A percentile compares a stretch with the other conserved stretches of the same genome.
Conservation (phyloP, 2,888 invertebrate species). For the Ceramica pisi region DNA sequence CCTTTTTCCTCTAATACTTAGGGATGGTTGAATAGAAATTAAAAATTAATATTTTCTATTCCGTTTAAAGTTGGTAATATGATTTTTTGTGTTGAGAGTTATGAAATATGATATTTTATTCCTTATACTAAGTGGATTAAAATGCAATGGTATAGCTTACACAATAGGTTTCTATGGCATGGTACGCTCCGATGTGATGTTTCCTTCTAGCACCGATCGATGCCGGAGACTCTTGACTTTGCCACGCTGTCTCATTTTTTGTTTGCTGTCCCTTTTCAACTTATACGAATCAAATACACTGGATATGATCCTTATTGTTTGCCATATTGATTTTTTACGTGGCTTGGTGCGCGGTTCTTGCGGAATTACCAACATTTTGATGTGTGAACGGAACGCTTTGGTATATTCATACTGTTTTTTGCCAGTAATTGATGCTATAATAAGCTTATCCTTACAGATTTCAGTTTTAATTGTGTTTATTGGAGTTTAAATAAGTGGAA, state of each 20-base stretch:
- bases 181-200: constrained; percentile 63
- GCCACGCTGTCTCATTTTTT: constrained; percentile 80
- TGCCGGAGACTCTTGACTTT: constrained; percentile 89
- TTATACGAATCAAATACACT: constrained; percentile 79
- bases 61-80: constrained; percentile 39
- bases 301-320: constrained; percentile 85
- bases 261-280: constrained; percentile 82
- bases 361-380: constrained; percentile 67
- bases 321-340: constrained; percentile 87
- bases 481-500: constrained; percentile 12
- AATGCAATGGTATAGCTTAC: constrained; percentile 63
- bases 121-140: constrained; percentile 69
- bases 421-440: constrained; percentile 29
- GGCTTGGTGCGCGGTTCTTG: constrained; percentile 72
- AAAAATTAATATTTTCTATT: constrained; percentile 28
- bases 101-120: constrained; percentile 81
- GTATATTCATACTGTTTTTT: constrained; percentile 59
- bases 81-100: constrained; percentile 53
- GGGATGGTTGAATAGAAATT: constrained; percentile 52
- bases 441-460: constrained; percentile 21
- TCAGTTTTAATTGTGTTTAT: constrained; percentile 12
- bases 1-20: constrained; percentile 67
- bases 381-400: constrained; percentile 60
- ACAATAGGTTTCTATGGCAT: constrained; percentile 63
- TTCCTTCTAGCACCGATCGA: constrained; percentile 83